Percentiles rank a stretch among this genome's conserved stretches.
These are phyloP conservation scores for Petrocephalus sullivani DNA, from an alignment of 2,797 vertebrate species.

Conservation along the genomic window DNA sequence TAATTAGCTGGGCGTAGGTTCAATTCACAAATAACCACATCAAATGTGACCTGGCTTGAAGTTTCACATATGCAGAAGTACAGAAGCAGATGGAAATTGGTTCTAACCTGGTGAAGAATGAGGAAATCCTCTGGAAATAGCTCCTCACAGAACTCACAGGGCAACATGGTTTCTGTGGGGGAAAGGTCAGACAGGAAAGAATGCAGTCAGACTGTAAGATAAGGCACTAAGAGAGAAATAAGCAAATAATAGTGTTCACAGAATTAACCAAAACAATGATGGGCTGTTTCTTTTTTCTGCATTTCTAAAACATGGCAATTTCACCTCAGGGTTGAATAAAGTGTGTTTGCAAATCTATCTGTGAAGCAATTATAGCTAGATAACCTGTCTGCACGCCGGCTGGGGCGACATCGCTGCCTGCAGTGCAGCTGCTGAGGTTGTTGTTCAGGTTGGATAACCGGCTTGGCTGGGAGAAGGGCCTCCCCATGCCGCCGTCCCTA, in stretches of 20 bases:
- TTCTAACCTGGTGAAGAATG: slow-evolving; percentile 87
- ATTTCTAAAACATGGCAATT: not conserved
- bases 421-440: slow-evolving; percentile 42
- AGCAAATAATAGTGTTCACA: not conserved
- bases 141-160: slow-evolving; percentile 96
- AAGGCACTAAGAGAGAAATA: not conserved
- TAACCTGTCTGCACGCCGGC: slow-evolving; percentile 50
- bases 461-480: slow-evolving; percentile 30
- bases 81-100: not conserved
- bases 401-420: slow-evolving; percentile 32
- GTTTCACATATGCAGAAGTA: not conserved
- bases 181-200: slow-evolving; percentile 15
- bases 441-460: slow-evolving; percentile 41
- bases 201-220: not conserved
- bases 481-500: slow-evolving; percentile 53
- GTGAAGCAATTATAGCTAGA: not conserved
- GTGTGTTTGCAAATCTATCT: not conserved
- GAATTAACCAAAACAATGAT: not conserved
- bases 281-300: not conserved
- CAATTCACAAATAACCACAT: not conserved
- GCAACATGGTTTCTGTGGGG: slow-evolving; percentile 69
- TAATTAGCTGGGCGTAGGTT: not conserved
- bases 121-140: slow-evolving; percentile 90
- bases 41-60: not conserved
- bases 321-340: not conserved